These are phyloP conservation scores for Agapornis canus DNA, from an alignment of 2,797 vertebrate species.

Conservation along the genomic window DNA sequence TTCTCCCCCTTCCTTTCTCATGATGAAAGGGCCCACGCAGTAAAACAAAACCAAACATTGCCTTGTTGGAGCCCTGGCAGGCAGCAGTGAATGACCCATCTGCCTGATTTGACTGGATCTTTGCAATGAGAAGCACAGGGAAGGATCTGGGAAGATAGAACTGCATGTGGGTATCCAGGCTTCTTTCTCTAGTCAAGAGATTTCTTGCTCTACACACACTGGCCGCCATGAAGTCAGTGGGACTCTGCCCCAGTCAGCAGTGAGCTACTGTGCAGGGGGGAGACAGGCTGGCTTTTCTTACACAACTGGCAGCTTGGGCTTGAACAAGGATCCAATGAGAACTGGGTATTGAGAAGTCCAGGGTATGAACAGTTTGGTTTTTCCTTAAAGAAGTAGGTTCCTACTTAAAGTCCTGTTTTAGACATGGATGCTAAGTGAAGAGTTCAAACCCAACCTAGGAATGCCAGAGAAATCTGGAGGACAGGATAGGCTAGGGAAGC, in stretches of 20 bases:
- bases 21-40: neutral
- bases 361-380: neutral
- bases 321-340: neutral
- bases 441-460: neutral
- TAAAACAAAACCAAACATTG: neutral
- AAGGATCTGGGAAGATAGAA: neutral
- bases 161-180: neutral
- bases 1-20: neutral
- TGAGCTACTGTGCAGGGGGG: neutral
- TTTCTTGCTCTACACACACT: fast-evolving
- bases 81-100: neutral
- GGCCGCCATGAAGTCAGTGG: neutral
- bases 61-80: neutral
- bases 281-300: neutral
- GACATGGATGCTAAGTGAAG: neutral
- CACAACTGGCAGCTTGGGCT: neutral
- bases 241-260: neutral
- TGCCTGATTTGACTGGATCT: neutral
- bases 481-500: neutral
- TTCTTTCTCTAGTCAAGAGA: neutral
- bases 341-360: neutral
- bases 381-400: neutral
- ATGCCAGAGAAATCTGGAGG: neutral
- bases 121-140: neutral
- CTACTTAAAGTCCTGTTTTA: neutral